Base-by-base conservation (phyloP, 1,140 invertebrate genomes). In the Harlomillsia oculata region DNA sequence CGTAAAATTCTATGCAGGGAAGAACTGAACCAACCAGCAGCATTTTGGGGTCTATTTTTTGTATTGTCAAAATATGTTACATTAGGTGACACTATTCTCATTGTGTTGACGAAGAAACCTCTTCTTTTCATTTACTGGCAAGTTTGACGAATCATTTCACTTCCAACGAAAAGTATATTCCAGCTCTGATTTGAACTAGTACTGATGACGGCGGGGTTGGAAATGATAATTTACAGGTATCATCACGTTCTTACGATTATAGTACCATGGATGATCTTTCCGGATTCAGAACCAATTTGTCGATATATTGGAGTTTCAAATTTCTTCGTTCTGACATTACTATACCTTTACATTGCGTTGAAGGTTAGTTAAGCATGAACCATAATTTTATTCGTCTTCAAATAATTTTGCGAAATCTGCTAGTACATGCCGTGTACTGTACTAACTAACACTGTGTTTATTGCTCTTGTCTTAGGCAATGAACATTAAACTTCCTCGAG, bases 21-120 rank as follows among this genome's bases (percentile, higher is more conserved):
- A n/a, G 45, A 56, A 32, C 46, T 56, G 2, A 56, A 56, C 26
- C 54, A 56, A 29, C 54, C 54, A 23, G 56, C 56, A 16, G 56
- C 56, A 29, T 28, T 29, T 14, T 58, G 56, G 56, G 56, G 56
- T 1, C 23, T 58, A 3, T 52, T 51, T 25, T 58, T 58, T 29
- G 48, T 48, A 4, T 40, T 58, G 11, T 52, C 56, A 4, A 58
- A 58, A 30, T 58, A 51, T 29, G 9, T 58, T 14, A 30, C 45
- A 32, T 25, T 58, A 49, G 48, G 48, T 44, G 56, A 58, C 23
- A 58, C 56, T 21, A 28, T 58, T 9, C 32, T 58, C 2, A 58
- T 58, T 30, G 56, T 58, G 6, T 39, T 58, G 14, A 52, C 49
- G 0, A 58, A 58, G 25, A 58, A 44, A 29, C 56, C 56, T 29